Evolutionary conservation across 2,113 vertebrate species (phyloP).

Genomic region (Terrapene triunguis): DNA sequence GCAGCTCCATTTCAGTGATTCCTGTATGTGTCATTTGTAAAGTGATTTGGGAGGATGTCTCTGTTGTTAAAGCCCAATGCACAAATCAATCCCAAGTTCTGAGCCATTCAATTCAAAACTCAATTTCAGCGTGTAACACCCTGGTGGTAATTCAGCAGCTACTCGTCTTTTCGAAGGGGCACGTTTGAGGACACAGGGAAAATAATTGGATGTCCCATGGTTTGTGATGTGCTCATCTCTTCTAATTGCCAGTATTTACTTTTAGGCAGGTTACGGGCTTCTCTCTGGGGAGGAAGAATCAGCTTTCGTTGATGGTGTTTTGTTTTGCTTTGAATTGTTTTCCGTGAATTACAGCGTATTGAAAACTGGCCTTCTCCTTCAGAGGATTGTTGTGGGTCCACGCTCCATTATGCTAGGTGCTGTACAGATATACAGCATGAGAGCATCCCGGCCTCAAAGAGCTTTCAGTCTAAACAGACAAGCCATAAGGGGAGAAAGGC

Average conservation of each 20-base stretch:
- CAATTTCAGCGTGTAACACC: neutral
- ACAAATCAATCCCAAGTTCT: neutral
- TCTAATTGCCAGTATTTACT: conserved; percentile 4
- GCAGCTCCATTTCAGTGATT: neutral
- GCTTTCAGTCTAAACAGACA: neutral
- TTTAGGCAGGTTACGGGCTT: neutral
- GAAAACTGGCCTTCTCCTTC: neutral
- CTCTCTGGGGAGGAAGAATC: neutral
- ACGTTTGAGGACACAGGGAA: neutral
- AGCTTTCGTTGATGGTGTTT: neutral
- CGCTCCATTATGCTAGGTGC: neutral
- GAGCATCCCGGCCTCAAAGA: neutral
- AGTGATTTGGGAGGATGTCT: rapidly evolving
- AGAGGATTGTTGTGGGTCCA: neutral
- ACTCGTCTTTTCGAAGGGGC: neutral
- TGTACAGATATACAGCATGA: neutral
- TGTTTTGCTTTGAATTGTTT: neutral
- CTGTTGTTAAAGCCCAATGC: neutral
- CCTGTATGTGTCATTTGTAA: neutral
- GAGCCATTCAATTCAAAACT: neutral
- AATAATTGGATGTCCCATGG: neutral
- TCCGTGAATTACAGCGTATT: neutral
- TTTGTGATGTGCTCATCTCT: neutral
- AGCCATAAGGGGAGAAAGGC: neutral
- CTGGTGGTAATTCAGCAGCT: neutral